phyloP scores from a whole-genome alignment of 2,797 vertebrate genomes.

The Falco concolor region DNA sequence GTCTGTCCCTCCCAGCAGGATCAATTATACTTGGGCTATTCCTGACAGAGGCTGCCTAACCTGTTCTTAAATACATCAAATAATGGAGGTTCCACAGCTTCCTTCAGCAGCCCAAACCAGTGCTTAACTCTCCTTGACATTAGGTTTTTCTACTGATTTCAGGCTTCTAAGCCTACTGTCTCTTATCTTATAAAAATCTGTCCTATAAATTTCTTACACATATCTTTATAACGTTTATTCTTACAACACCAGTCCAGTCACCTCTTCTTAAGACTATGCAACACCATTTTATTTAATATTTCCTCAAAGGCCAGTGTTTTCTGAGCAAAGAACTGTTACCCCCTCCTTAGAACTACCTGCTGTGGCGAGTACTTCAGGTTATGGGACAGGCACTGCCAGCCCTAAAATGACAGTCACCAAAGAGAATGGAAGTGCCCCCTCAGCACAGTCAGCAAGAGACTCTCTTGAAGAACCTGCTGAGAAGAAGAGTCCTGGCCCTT shows the following conservation, averaged over 20 bases:
- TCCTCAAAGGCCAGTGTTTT: background rate
- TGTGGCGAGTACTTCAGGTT: background rate
- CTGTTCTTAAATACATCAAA: background rate
- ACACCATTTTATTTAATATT: background rate
- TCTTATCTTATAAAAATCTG: background rate
- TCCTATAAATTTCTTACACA: background rate
- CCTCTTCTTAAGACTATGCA: background rate
- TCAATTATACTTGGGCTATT: background rate
- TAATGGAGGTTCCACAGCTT: background rate
- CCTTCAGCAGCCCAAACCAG: background rate
- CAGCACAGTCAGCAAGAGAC: background rate
- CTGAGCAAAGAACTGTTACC: background rate
- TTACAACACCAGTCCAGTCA: background rate
- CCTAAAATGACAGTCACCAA: background rate
- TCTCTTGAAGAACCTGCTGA: background rate
- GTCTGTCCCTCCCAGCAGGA: background rate
- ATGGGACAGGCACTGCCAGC: background rate
- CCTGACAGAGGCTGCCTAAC: background rate
- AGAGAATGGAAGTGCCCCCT: background rate
- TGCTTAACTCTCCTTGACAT: background rate
- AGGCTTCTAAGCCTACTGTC: background rate
- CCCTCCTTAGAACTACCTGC: background rate
- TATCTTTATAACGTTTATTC: background rate
- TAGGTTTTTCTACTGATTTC: background rate
- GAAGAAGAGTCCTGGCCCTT: fast-evolving